Evolutionary conservation across 2,888 invertebrate species (phyloP).

Genomic region (Synergus laeviventris): DNA sequence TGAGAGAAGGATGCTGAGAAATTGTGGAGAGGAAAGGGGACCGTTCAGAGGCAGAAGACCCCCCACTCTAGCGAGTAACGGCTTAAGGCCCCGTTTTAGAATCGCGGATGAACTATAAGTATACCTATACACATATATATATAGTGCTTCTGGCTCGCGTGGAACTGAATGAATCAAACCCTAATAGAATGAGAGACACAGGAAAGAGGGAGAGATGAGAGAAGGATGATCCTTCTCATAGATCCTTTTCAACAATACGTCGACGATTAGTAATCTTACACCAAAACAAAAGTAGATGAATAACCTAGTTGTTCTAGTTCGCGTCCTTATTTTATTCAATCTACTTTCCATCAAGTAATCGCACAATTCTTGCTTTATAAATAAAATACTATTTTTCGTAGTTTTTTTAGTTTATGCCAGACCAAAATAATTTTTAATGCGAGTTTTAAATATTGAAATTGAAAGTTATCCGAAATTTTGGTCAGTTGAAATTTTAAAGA

Average conservation of each 20-base stretch:
- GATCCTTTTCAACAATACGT: conserved; percentile 14
- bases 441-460: too few species aligned
- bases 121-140: not conserved
- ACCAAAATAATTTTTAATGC: too few species aligned
- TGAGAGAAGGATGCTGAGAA: conserved; percentile 55
- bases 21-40: conserved; percentile 51
- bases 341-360: not conserved
- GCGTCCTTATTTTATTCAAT: not conserved
- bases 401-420: too few species aligned
- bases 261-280: conserved; percentile 36
- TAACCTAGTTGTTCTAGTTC: conserved; percentile 6
- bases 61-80: conserved; percentile 64
- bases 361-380: too few species aligned
- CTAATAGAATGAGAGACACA: conserved; percentile 54
- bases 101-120: conserved; percentile 31
- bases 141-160: conserved; percentile 38
- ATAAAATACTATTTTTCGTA: too few species aligned
- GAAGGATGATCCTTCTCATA: conserved; percentile 51
- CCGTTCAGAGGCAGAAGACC: conserved; percentile 41
- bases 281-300: conserved; percentile 36
- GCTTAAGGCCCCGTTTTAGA: conserved; percentile 62
- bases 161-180: conserved; percentile 48
- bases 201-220: conserved; percentile 51
- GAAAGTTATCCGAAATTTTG: too few species aligned
- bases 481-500: too few species aligned